Conservation (phyloP, 2,113 vertebrate species). For the Ptilonorhynchus violaceus region DNA sequence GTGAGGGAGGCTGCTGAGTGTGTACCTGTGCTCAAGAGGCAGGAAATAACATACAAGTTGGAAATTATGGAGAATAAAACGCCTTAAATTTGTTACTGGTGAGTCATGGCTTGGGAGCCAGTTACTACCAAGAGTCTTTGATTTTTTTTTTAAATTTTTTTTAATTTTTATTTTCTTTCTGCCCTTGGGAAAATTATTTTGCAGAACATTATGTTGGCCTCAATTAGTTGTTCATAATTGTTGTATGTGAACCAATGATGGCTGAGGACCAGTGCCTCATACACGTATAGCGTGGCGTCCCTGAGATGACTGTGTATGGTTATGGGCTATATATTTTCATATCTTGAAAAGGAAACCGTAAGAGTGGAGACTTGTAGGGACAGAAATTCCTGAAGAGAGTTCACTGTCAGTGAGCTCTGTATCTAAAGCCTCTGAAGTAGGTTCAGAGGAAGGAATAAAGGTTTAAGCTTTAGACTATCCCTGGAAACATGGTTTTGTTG, state of each 20-base stretch:
- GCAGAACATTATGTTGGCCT: neutral
- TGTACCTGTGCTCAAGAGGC: neutral
- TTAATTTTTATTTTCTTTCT: neutral
- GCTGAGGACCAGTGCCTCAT: neutral
- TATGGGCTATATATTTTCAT: neutral
- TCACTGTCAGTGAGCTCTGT: neutral
- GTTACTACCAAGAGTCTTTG: neutral
- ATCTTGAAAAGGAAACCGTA: neutral
- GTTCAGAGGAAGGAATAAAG: neutral
- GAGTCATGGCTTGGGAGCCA: fast-evolving
- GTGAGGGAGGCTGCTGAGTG: neutral
- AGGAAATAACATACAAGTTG: neutral
- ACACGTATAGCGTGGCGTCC: neutral
- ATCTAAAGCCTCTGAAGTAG: neutral
- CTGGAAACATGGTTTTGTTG: neutral
- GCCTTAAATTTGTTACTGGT: neutral
- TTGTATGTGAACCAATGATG: neutral
- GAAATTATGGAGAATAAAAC: neutral
- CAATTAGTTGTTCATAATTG: neutral
- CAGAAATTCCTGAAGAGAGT: neutral
- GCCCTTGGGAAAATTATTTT: neutral
- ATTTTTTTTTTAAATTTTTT: neutral
- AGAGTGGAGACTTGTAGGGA: neutral
- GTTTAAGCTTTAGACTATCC: neutral
- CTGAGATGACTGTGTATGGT: neutral